Conservation (phyloP, 2,888 invertebrate species). For the Epicampocera succincta region DNA sequence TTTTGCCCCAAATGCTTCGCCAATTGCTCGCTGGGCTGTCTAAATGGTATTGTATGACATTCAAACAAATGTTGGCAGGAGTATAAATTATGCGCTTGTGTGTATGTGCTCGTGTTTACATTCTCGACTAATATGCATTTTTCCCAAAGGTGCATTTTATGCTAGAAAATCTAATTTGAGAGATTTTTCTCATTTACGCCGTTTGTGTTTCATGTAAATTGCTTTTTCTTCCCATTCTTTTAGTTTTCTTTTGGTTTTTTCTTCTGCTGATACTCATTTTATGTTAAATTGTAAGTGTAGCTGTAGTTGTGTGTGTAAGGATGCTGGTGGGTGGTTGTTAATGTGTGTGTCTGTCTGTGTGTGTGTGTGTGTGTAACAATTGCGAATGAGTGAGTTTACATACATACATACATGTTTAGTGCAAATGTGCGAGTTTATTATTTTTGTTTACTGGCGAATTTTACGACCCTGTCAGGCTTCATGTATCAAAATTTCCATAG, state of each 20-base stretch:
- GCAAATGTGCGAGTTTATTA: slow-evolving; percentile 40
- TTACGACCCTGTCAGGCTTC: slow-evolving; percentile 60
- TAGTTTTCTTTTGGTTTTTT: slow-evolving; percentile 14
- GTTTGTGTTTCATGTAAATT: slow-evolving; percentile 66
- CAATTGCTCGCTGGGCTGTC: background rate
- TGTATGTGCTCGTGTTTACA: slow-evolving; percentile 24
- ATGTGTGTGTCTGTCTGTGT: background rate
- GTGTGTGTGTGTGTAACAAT: background rate
- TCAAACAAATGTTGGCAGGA: slow-evolving; percentile 17
- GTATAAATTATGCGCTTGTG: background rate
- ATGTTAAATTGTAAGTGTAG: slow-evolving; percentile 24
- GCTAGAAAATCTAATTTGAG: slow-evolving; percentile 80
- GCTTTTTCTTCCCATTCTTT: slow-evolving; percentile 36
- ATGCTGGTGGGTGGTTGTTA: background rate
- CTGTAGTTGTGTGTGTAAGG: background rate
- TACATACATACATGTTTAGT: too few species aligned
- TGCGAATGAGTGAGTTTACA: slow-evolving; percentile 3
- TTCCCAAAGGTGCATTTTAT: slow-evolving; percentile 80
- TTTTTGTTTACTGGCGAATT: slow-evolving; percentile 57
- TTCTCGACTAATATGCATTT: slow-evolving; percentile 73
- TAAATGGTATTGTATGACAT: slow-evolving; percentile 3
- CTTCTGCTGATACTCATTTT: slow-evolving; percentile 20
- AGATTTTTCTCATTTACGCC: slow-evolving; percentile 73
- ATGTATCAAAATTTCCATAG: slow-evolving; percentile 48
- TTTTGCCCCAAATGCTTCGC: too few species aligned